A percentile compares a stretch with the other conserved stretches of the same genome.
These are phyloP conservation scores for Pararge aegeria DNA, from an alignment of 1,140 invertebrate genomes.

Conservation along the genomic window DNA sequence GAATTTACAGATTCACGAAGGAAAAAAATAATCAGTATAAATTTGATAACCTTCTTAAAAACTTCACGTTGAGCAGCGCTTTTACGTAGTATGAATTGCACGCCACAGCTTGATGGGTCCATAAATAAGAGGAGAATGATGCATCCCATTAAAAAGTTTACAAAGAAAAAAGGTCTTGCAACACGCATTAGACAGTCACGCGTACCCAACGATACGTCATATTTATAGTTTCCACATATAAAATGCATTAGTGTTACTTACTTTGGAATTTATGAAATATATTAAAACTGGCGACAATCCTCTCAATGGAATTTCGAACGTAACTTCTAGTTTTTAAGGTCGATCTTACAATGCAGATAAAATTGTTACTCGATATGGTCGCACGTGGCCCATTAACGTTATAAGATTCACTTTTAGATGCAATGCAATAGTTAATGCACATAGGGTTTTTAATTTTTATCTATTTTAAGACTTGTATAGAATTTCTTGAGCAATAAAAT, in stretches of 20 bases:
- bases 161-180: conserved; percentile 17
- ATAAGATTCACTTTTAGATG: conserved; percentile 32
- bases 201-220: conserved; percentile 38
- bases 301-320: conserved; percentile 12
- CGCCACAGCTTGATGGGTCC: background rate
- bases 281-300: conserved; percentile 22
- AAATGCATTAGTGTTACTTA: conserved; percentile 44
- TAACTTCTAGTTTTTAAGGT: conserved; percentile 11
- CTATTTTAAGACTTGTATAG: conserved; percentile 1
- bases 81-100: too few relatives aligned
- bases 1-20: too few relatives aligned
- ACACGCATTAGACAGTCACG: conserved; percentile 28
- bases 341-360: conserved; percentile 14
- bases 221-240: conserved; percentile 47
- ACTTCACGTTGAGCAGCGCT: too few relatives aligned
- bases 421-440: conserved; percentile 23
- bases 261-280: conserved; percentile 39
- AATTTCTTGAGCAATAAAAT: too few relatives aligned
- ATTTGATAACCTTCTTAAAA: too few relatives aligned
- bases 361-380: conserved; percentile 29
- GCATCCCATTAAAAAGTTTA: conserved; percentile 15
- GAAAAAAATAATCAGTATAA: too few relatives aligned
- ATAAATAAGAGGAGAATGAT: conserved; percentile 8
- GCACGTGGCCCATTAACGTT: conserved; percentile 43
- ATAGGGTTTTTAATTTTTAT: conserved; percentile 31